Base-by-base conservation (phyloP, 2,113 vertebrate species). In the Pipra filicauda region DNA sequence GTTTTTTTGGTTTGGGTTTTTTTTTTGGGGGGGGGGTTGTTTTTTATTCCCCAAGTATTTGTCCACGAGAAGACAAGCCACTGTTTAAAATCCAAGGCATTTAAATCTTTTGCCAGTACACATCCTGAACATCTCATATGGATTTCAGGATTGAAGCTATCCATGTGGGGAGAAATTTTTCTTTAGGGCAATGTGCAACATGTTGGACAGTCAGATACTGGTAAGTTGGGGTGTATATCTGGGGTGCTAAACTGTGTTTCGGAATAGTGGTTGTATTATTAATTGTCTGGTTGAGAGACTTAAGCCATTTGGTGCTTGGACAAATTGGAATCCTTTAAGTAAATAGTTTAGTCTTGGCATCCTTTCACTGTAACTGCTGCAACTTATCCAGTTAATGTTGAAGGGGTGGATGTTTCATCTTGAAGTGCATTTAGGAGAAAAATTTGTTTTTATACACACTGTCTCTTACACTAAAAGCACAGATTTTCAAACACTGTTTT, bases 261-360 rank as follows among this genome's bases (percentile, higher is more conserved):
- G 95, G 92, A 91, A 95, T 85, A 86, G 78, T 93, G 80, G 49
- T 84, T 96, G 97, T 97, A 96, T 97, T 98, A 97, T 97, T 97
- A 97, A 97, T 97, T 95, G 65, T 59, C 80, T 98, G 49, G 85
- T 91, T 97, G 96, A 98, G 94, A 98, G 96, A 97, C 96, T 71
- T 96, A 95, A 97, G 96, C 96, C 96, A 97, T 97, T 98, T 97
- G 97, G 96, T 96, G 77, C 96, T 97, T 84, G 95, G 83, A 87
- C 89, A 96, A 96, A 96, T 58, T 91, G 91, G 93, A 97, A 97
- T 94, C 69, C 52, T 97, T 97, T 95, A 96, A 96, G 91, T 97
- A 97, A 97, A 97, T 95, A 97, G 89, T 96, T 96, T 93, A 93
- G 89, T 84, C 88, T 95, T 96, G 94, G 90, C 96, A 93, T 88